phyloP scores from a whole-genome alignment of 2,113 vertebrate genomes.

The Eclectus roratus region DNA sequence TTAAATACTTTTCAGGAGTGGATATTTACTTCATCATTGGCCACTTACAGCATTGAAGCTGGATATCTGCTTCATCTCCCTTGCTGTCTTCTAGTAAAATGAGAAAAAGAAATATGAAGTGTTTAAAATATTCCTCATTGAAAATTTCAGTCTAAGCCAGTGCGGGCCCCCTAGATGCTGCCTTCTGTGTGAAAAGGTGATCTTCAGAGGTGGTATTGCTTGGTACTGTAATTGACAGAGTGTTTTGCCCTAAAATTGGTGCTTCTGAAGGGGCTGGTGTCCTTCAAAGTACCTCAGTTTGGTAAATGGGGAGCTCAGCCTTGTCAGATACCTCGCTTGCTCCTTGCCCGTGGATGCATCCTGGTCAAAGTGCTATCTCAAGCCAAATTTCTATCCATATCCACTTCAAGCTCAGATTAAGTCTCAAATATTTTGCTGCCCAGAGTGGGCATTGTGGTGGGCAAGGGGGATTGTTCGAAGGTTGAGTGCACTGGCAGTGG shows the following conservation, averaged over 20 bases:
- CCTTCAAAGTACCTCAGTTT: background rate
- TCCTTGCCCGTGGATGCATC: background rate
- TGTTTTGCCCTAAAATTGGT: background rate
- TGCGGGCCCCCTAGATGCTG: background rate
- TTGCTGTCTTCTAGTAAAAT: background rate
- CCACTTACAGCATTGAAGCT: rapidly evolving
- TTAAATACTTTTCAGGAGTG: background rate
- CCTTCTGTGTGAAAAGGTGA: background rate
- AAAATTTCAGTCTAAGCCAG: background rate
- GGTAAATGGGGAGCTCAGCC: background rate
- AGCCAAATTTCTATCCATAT: background rate
- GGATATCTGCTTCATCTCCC: background rate
- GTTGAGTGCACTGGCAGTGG: background rate
- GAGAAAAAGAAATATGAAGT: background rate
- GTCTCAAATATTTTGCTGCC: background rate
- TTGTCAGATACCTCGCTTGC: background rate
- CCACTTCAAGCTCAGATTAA: background rate
- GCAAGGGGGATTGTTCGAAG: background rate
- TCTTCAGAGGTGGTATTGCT: background rate
- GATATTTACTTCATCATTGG: background rate
- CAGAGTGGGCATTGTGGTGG: background rate
- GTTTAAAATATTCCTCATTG: background rate
- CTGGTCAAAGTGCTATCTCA: background rate
- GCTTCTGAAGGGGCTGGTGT: background rate
- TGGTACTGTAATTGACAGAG: background rate